Evolutionary conservation across 1,140 invertebrate species (phyloP).

Genomic region (Aphaenogaster floridana): DNA sequence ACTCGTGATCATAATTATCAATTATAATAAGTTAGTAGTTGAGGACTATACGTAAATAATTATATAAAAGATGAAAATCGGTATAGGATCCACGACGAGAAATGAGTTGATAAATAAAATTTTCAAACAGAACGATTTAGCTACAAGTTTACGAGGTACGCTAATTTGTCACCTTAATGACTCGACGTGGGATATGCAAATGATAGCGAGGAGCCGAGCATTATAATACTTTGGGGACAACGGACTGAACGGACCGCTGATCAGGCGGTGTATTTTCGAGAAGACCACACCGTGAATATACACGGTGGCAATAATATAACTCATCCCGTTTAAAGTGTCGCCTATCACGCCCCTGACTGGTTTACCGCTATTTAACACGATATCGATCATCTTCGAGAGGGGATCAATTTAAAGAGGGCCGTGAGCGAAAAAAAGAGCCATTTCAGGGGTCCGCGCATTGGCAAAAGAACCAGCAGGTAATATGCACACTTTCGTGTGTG

Average conservation of each 20-base stretch:
- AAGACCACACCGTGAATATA: not conserved
- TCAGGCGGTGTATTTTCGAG: slow-evolving; percentile 37
- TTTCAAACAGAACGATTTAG: not conserved
- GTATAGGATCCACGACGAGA: not conserved
- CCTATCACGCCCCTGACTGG: not conserved
- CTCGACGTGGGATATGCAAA: slow-evolving; percentile 62
- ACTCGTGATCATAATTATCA: no score
- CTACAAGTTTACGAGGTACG: slow-evolving; percentile 31
- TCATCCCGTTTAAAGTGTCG: slow-evolving; percentile 29
- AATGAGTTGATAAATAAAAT: not conserved
- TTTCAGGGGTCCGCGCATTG: not conserved
- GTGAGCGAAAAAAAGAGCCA: not conserved
- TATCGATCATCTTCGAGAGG: slow-evolving; percentile 21
- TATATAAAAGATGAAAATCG: not conserved
- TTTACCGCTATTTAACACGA: slow-evolving; percentile 45
- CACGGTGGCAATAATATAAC: slow-evolving; percentile 42
- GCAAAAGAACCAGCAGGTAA: not conserved
- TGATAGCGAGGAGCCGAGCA: slow-evolving; percentile 1
- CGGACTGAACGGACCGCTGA: slow-evolving; percentile 2
- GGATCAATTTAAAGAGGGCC: not conserved
- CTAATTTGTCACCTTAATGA: slow-evolving; percentile 69
- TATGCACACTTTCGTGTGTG: not conserved
- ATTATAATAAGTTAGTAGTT: not conserved
- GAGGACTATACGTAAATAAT: not conserved
- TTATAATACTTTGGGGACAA: slow-evolving; percentile 36